Evolutionary conservation across 2,888 invertebrate genomes (phyloP).

Genomic region (Sycophila texana): DNA sequence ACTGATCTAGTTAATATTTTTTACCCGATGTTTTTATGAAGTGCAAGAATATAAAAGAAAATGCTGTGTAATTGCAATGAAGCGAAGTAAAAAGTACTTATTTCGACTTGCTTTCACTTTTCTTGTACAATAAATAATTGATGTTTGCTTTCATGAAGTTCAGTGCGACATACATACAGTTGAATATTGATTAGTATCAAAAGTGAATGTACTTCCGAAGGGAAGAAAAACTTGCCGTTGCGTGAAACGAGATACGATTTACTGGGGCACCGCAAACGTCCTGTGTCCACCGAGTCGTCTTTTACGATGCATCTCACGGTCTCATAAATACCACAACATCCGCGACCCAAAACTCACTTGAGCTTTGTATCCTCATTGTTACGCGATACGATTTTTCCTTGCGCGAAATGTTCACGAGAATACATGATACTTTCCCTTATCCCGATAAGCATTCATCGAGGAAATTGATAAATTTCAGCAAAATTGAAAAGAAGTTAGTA

Average conservation of each 20-base stretch:
- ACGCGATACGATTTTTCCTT: constrained; percentile 45
- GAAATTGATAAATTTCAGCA: too few relatives aligned
- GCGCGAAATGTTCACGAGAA: background rate
- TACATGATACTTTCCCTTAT: too few relatives aligned
- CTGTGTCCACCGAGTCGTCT: constrained; percentile 2
- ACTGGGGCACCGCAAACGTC: constrained; percentile 39
- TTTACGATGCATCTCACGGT: background rate
- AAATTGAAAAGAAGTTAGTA: too few relatives aligned
- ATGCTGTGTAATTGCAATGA: too few relatives aligned
- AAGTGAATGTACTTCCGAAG: constrained; percentile 31
- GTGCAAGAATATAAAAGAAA: too few relatives aligned
- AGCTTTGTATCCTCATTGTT: background rate
- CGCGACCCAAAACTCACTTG: constrained; percentile 33
- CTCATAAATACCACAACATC: constrained; percentile 47
- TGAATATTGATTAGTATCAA: constrained; percentile 6
- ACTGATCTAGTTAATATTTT: too few relatives aligned
- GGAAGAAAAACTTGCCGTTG: constrained; percentile 8
- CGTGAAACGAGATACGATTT: background rate
- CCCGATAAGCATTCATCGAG: too few relatives aligned
- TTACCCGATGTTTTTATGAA: too few relatives aligned
- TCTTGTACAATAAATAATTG: background rate
- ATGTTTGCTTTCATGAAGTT: constrained; percentile 8
- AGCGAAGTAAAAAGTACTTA: too few relatives aligned
- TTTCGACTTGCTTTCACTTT: too few relatives aligned
- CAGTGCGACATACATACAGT: background rate